A percentile compares a stretch with the other conserved stretches of the same genome.
Evolutionary conservation across 1,140 invertebrate genomes (phyloP).

Genomic region (Bombus haemorrhoidalis): DNA sequence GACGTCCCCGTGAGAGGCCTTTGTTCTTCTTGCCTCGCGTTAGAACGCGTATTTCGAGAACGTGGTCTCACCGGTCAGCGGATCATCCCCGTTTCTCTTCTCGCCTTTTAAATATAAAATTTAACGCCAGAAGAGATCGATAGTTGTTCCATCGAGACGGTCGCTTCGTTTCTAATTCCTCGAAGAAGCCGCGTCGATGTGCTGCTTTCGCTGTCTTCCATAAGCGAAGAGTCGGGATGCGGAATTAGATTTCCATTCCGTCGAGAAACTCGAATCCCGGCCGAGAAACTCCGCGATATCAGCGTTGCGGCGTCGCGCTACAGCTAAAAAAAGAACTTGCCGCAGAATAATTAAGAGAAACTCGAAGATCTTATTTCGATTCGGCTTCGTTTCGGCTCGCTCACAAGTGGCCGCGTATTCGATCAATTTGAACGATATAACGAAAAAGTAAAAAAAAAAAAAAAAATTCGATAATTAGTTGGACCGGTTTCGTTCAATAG

Average conservation of each 20-base stretch:
- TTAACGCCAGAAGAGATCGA: not conserved
- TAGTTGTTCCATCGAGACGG: not conserved
- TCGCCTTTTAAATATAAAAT: not conserved
- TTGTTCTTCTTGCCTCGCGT: constrained; percentile 14
- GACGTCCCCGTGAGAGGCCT: constrained; percentile 33
- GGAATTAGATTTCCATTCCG: constrained; percentile 46
- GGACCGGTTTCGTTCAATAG: too few species aligned
- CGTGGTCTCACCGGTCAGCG: not conserved
- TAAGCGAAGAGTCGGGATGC: not conserved
- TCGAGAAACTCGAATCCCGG: constrained; percentile 35
- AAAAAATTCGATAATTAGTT: too few species aligned
- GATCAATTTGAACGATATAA: too few species aligned
- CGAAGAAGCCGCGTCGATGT: constrained; percentile 31
- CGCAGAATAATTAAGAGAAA: not conserved
- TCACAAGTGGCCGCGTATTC: not conserved
- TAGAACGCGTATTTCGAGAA: not conserved
- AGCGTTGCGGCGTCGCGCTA: not conserved
- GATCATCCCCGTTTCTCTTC: not conserved
- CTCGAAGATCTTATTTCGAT: not conserved
- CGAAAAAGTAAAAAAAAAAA: too few species aligned
- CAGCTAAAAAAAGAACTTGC: not conserved
- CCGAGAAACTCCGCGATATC: constrained; percentile 21
- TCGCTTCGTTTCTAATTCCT: constrained; percentile 26
- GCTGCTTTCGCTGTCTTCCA: constrained; percentile 3
- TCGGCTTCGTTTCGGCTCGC: not conserved